These are phyloP conservation scores for Thunnus thynnus DNA, from an alignment of 2,113 vertebrate species.

Conservation along the genomic window DNA sequence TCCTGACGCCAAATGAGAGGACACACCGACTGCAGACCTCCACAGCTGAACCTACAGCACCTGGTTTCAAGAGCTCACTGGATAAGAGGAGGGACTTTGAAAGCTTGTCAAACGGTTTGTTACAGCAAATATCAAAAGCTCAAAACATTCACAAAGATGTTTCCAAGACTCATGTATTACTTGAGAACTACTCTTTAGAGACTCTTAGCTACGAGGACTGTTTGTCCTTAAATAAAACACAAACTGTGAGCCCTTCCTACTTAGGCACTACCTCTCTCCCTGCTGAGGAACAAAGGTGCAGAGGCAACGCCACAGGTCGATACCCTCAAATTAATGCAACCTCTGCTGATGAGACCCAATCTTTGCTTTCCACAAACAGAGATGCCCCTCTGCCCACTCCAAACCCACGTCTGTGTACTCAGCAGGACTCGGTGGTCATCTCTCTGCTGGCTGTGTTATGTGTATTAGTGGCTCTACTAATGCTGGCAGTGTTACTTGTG, in stretches of 20 bases:
- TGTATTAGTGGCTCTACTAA: conserved; percentile 72
- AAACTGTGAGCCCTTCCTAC: conserved; percentile 22
- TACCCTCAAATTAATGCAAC: conserved; percentile 32
- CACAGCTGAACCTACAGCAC: neutral
- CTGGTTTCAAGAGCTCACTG: neutral
- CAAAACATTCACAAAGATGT: neutral
- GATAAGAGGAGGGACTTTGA: conserved; percentile 1
- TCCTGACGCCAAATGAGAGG: conserved; percentile 69
- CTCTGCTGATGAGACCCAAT: conserved; percentile 31
- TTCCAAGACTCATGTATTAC: conserved; percentile 26
- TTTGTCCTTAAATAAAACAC: conserved; percentile 69
- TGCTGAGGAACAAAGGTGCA: conserved; percentile 49
- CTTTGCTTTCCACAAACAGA: conserved; percentile 62
- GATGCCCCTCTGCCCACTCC: conserved; percentile 39
- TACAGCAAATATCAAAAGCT: conserved; percentile 9
- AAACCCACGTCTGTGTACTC: neutral
- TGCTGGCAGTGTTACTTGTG: conserved; percentile 71
- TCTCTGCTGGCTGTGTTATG: conserved; percentile 76
- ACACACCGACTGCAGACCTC: neutral
- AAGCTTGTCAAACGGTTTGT: neutral
- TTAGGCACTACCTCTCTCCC: conserved; percentile 41
- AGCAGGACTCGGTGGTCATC: conserved; percentile 60
- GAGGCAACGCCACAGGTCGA: conserved; percentile 59
- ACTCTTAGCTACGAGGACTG: conserved; percentile 82
- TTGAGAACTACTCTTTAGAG: conserved; percentile 70